phyloP scores from a whole-genome alignment of 2,797 vertebrate species.

The Austrolebias charrua region DNA sequence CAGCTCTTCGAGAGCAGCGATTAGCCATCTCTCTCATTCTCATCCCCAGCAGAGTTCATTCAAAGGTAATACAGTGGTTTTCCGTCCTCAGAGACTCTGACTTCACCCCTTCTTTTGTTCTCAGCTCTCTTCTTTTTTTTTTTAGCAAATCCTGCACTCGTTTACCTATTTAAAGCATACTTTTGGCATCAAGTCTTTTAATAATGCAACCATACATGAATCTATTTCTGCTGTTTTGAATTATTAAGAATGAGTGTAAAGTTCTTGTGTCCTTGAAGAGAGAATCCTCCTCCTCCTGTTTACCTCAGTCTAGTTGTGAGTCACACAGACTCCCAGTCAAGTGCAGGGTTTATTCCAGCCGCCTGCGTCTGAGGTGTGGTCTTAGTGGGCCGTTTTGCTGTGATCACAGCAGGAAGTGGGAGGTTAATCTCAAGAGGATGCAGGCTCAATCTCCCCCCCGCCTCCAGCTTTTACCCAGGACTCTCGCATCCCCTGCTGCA shows the following conservation, averaged over 20 bases:
- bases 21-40: slow-evolving; percentile 76
- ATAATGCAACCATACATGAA: slow-evolving; percentile 26
- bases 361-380: slow-evolving; percentile 57
- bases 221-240: slow-evolving; percentile 10
- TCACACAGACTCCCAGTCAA: slow-evolving; percentile 36
- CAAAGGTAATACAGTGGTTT: slow-evolving; percentile 76
- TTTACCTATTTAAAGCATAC: slow-evolving; percentile 4
- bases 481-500: slow-evolving; percentile 50
- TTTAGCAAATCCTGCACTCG: slow-evolving; percentile 41
- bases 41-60: slow-evolving; percentile 80
- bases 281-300: slow-evolving; percentile 5
- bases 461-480: slow-evolving; percentile 63
- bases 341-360: slow-evolving; percentile 52
- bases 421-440: slow-evolving; percentile 77
- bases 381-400: slow-evolving; percentile 68
- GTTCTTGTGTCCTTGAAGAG: slow-evolving; percentile 4
- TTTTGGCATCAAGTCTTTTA: slow-evolving; percentile 31
- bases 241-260: neutral
- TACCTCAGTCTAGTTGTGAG: slow-evolving; percentile 29
- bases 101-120: slow-evolving; percentile 68
- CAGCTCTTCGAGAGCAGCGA: slow-evolving; percentile 65
- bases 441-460: slow-evolving; percentile 65
- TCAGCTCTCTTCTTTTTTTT: slow-evolving; percentile 44
- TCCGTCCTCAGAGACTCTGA: slow-evolving; percentile 59
- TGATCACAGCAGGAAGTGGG: slow-evolving; percentile 73